These are phyloP conservation scores for Schizaphis graminum DNA, from an alignment of 2,888 invertebrate species.

Conservation along the genomic window DNA sequence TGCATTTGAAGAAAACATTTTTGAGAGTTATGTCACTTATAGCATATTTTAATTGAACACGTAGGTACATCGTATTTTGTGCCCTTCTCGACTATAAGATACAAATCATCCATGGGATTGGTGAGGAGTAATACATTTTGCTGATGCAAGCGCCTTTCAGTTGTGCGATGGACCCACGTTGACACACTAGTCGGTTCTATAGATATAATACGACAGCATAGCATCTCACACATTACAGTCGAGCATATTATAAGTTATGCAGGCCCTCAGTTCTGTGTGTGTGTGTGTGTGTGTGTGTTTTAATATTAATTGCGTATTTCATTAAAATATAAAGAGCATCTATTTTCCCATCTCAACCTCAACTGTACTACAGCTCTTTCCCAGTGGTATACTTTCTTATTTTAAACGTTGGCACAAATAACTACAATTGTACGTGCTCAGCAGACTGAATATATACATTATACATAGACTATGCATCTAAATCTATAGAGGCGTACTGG, in stretches of 20 bases:
- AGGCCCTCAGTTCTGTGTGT: background rate
- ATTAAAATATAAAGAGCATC: conserved; percentile 14
- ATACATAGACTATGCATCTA: background rate
- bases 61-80: background rate
- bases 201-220: background rate
- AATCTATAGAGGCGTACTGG: background rate
- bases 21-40: background rate
- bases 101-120: background rate
- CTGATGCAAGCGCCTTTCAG: background rate
- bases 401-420: conserved; percentile 9
- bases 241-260: background rate
- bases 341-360: background rate
- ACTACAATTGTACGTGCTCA: background rate
- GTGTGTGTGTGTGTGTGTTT: background rate
- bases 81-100: background rate
- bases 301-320: conserved; percentile 8
- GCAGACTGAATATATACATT: background rate
- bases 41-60: background rate
- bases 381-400: conserved; percentile 2
- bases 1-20: background rate
- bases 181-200: background rate
- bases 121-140: background rate
- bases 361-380: background rate
- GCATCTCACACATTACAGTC: background rate
- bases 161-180: background rate